Evolutionary conservation across 2,888 invertebrate species (phyloP).

Genomic region (Pilophorus perplexus): DNA sequence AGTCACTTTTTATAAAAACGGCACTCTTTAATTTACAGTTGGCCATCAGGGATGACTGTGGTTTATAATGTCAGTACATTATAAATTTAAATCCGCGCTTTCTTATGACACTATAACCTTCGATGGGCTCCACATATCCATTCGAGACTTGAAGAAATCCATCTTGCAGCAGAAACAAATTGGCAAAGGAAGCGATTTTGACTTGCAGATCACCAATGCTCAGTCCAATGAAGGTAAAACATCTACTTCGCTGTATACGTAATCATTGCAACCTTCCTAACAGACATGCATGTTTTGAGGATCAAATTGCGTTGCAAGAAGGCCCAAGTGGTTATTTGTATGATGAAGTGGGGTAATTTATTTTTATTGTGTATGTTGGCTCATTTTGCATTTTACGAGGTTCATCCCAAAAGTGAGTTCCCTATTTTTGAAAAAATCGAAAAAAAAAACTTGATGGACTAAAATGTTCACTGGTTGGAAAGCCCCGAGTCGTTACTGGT

Average conservation of each 20-base stretch:
- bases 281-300: background rate
- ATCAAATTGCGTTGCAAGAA: too few species aligned
- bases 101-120: slow-evolving; percentile 96
- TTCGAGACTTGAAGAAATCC: slow-evolving; percentile 89
- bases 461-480: too few species aligned
- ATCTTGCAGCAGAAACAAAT: slow-evolving; percentile 94
- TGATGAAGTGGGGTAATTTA: too few species aligned
- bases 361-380: too few species aligned
- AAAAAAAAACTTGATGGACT: too few species aligned
- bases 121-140: slow-evolving; percentile 94
- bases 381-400: too few species aligned
- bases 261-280: too few species aligned
- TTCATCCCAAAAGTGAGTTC: too few species aligned
- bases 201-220: slow-evolving; percentile 93
- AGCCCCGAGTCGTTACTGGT: too few species aligned
- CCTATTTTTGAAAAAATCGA: too few species aligned
- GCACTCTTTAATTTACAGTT: slow-evolving; percentile 36
- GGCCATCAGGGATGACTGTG: slow-evolving; percentile 26
- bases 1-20: too few species aligned
- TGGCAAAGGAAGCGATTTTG: slow-evolving; percentile 90
- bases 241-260: background rate
- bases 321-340: too few species aligned
- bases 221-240: slow-evolving; percentile 89
- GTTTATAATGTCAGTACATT: slow-evolving; percentile 85
- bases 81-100: slow-evolving; percentile 95